Base-by-base conservation (phyloP, 2,888 invertebrate species). In the Apotomis betuletana region DNA sequence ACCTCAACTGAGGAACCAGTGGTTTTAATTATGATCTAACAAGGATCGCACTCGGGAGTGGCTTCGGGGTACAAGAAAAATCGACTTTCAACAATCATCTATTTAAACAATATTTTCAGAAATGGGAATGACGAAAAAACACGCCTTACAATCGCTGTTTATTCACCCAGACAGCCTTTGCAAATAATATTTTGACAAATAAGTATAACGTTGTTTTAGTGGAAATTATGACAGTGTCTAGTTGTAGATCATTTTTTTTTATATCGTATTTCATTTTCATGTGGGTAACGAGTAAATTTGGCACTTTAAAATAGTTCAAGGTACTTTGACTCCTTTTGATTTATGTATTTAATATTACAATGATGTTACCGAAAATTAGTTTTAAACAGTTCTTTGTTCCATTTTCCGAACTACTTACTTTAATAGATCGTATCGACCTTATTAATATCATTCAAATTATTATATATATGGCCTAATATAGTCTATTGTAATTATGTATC, bases 301-400 rank as follows among this genome's bases (percentile, higher is more conserved):
- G 67, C 71, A 71, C 67, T 51, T 69, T 62, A 12, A 52, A 57
- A 36, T 57, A 67, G 27, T 67, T 69, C 67, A 67, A 71, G 71
- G 71, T 71, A 71, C 71, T 67, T 67, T 71, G 71, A 71, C 71
- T 71, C 71, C 71, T 44, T 67, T 71, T 61, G 41, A 62, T 71
- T 61, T 57, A 41, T 51, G 51, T 65, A 54, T 49, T 70, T 67
- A 49, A 61, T 62, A 15, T 15, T 62, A 61, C n/a, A 55, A 55
- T 64, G 54, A 44, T 65, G 49, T 57, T 41, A 62, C 27, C 38
- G 27, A 51, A 49, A 59, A 46, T 62, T 55, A 61, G 4, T 60
- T 52, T 64, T 44, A 51, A 27, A 15, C 6, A 69, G 51, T 52
- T 49, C 27, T 60, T 46, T 61, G 68, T 60, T 54, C 44, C 54